Percentiles rank a stretch among this genome's conserved stretches.
Conservation (phyloP, 23 tunicate genomes). For the Halocynthia aurantium region DNA sequence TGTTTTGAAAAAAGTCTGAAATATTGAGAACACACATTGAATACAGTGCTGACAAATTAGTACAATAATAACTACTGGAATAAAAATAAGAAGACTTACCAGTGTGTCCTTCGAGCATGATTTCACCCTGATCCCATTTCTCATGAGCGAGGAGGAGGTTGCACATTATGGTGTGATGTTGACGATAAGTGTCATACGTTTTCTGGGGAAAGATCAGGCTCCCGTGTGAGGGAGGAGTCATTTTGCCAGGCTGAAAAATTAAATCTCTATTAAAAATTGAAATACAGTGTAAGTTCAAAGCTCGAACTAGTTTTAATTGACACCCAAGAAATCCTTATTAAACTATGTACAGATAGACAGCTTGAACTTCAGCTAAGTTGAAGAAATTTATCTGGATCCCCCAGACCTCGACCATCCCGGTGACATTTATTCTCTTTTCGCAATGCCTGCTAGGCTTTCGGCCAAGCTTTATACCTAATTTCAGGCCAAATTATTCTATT, state of each 20-base stretch:
- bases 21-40: not conserved
- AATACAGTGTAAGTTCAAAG: too few species aligned
- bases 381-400: too few species aligned
- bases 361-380: too few species aligned
- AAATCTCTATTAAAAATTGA: not conserved
- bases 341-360: too few species aligned
- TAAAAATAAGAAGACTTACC: constrained; percentile 15
- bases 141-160: constrained; percentile 70
- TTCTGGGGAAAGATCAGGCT: constrained; percentile 41
- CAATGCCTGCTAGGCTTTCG: too few species aligned
- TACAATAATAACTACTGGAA: not conserved
- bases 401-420: too few species aligned
- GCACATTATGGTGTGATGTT: constrained; percentile 49
- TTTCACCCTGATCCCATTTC: constrained; percentile 66
- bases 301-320: not conserved
- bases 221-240: constrained; percentile 54
- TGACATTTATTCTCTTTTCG: too few species aligned
- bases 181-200: constrained; percentile 40
- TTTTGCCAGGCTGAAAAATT: constrained; percentile 35
- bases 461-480: too few species aligned
- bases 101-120: constrained; percentile 35
- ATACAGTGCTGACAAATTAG: not conserved
- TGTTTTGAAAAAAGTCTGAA: constrained; percentile 67
- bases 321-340: not conserved
- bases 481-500: too few species aligned